Evolutionary conservation across 92 coral and sea anemone species (phyloP).

Genomic region (Epizoanthus fatuus): DNA sequence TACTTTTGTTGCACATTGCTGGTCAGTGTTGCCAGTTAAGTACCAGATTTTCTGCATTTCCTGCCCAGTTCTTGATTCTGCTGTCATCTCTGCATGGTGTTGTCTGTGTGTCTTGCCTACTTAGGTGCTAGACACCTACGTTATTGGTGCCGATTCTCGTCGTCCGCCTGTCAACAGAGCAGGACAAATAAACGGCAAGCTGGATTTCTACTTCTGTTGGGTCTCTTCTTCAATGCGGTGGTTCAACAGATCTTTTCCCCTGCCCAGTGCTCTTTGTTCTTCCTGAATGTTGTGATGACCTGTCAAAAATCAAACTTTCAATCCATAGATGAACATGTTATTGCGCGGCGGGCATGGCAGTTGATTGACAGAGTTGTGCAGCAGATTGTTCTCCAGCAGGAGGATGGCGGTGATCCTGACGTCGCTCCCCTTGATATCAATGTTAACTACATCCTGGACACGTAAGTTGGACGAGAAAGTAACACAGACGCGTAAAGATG

Average conservation of each 20-base stretch:
- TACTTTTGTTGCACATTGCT: not conserved
- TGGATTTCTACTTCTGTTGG: constrained; percentile 16
- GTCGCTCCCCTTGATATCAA: constrained; percentile 94
- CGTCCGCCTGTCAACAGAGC: constrained; percentile 11
- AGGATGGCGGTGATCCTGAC: constrained; percentile 98
- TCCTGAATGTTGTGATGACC: constrained; percentile 9
- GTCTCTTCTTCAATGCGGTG: constrained; percentile 11
- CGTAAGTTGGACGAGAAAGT: constrained; percentile 65
- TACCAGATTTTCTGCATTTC: not conserved
- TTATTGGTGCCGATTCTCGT: not conserved
- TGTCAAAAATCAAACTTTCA: constrained; percentile 30
- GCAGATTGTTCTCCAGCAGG: constrained; percentile 92
- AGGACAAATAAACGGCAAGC: constrained; percentile 13
- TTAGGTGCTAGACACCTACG: constrained; percentile 9
- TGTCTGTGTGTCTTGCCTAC: constrained; percentile 17
- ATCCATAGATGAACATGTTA: constrained; percentile 86
- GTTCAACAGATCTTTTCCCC: constrained; percentile 13
- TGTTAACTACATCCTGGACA: constrained; percentile 92
- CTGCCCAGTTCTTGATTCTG: not conserved
- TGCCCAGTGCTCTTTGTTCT: constrained; percentile 11
- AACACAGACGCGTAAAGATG: not conserved
- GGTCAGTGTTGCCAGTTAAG: not conserved
- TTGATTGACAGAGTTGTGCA: constrained; percentile 97
- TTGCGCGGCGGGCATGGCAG: constrained; percentile 95
- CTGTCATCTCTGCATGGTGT: constrained; percentile 18